Base-by-base conservation (phyloP, 2,113 vertebrate genomes). In the Clinocottus analis region DNA sequence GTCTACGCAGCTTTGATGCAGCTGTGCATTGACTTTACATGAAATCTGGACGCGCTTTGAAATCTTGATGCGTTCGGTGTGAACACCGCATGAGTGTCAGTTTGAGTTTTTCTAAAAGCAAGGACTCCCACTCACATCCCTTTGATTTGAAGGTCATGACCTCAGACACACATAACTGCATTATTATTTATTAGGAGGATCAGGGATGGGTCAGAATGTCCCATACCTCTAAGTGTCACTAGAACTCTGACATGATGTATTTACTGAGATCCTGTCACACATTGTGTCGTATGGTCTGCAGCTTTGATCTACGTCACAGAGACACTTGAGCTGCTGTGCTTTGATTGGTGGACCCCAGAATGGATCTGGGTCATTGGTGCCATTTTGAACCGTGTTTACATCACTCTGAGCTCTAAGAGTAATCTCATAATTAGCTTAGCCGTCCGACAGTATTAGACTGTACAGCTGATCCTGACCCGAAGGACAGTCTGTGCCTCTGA, bases 351-450 rank as follows among this genome's bases (percentile, higher is more conserved):
- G 49, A 51, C 41, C 47, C 13, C 41, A n/a, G 45, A 29, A 29
- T n/a, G 41, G 9, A 56, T 7, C n/a, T 16, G 29, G 65, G 56
- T 64, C 63, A 79, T 11, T 51, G 0, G 1, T 47, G 49, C 23
- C 47, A 61, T 37, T 64, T 79, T 77, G 65, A 78, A 14, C 8
- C 31, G 66, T 73, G 59, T 79, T 91, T 73, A 74, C 81, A 62
- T 47, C 66, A 85, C 63, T 59, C 55, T 58, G 31, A 37, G 70
- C 73, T 23, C 51, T 69, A 68, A 76, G 64, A 75, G 84, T 60
- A 58, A 84, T 74, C 75, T 75, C 81, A 58, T 93, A 93, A 93
- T 92, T 90, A 89, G 84, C 87, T 93, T 91, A 93, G 69, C 61
- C 53, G 72, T 59, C 75, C 79, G 80, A 80, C 71, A 60, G 80